phyloP scores from a whole-genome alignment of 2,888 invertebrate genomes.

The Standfussiana lucernea region DNA sequence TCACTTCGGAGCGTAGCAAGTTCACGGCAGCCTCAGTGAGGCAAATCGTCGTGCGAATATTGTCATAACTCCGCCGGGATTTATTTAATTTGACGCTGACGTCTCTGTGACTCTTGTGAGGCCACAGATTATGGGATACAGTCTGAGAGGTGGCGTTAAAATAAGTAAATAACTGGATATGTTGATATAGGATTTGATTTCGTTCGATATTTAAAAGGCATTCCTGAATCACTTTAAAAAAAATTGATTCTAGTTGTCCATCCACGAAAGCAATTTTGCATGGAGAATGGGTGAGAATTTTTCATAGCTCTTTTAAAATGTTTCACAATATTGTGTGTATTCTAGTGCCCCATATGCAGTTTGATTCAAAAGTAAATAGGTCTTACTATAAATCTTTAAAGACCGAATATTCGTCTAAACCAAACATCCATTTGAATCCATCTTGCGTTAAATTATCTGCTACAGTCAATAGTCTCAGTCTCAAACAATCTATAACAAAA shows the following conservation, averaged over 20 bases:
- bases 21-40: slow-evolving; percentile 61
- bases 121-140: slow-evolving; percentile 75
- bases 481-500: slow-evolving; percentile 41
- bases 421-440: not conserved
- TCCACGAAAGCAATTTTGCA: not conserved
- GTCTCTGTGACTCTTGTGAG: slow-evolving; percentile 72
- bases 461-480: slow-evolving; percentile 3
- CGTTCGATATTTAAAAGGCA: not conserved
- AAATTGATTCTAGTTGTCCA: not conserved
- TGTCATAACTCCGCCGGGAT: slow-evolving; percentile 84
- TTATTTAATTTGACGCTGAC: slow-evolving; percentile 87
- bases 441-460: slow-evolving; percentile 9
- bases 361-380: not conserved
- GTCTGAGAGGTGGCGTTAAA: slow-evolving; percentile 22
- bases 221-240: not conserved
- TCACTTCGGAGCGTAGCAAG: slow-evolving; percentile 20
- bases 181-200: not conserved
- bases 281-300: not conserved
- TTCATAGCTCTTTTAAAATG: not conserved
- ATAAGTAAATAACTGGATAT: not conserved
- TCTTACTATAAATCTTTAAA: not conserved
- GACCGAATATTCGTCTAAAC: not conserved
- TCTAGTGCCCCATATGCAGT: not conserved
- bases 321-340: not conserved
- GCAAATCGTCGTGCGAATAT: slow-evolving; percentile 83